Conservation (phyloP, 2,797 vertebrate genomes). For the Sarcophilus harrisii region DNA sequence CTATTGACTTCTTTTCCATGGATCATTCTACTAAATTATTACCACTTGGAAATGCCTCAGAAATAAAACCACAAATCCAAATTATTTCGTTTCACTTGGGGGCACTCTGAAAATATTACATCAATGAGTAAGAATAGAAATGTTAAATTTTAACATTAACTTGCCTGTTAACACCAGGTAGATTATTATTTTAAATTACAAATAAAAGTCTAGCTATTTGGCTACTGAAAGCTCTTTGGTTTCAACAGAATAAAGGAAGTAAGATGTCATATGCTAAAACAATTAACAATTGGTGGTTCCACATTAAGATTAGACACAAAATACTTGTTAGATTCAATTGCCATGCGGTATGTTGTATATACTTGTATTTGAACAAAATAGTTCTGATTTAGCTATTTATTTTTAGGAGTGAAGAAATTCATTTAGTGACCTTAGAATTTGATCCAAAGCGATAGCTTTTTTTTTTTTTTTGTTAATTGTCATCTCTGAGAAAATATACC, state of each 20-base stretch:
- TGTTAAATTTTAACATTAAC: constrained; percentile 39
- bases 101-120: constrained; percentile 37
- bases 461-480: neutral
- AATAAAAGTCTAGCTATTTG: constrained; percentile 29
- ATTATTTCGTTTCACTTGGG: constrained; percentile 19
- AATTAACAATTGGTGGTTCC: constrained; percentile 43
- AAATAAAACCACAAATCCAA: neutral
- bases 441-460: constrained; percentile 27
- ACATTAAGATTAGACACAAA: constrained; percentile 14
- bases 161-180: constrained; percentile 27
- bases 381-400: constrained; percentile 33
- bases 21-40: neutral
- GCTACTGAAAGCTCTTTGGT: constrained; percentile 45
- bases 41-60: neutral
- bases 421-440: constrained; percentile 37
- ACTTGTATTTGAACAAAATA: constrained; percentile 34
- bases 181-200: constrained; percentile 57
- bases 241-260: constrained; percentile 44
- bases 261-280: constrained; percentile 42
- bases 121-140: constrained; percentile 43
- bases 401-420: constrained; percentile 46
- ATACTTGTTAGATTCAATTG: neutral
- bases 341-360: constrained; percentile 21
- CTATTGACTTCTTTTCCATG: neutral
- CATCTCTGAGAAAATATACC: constrained; percentile 28